Conservation (phyloP, 2,113 vertebrate genomes). For the Boleophthalmus pectinirostris region DNA sequence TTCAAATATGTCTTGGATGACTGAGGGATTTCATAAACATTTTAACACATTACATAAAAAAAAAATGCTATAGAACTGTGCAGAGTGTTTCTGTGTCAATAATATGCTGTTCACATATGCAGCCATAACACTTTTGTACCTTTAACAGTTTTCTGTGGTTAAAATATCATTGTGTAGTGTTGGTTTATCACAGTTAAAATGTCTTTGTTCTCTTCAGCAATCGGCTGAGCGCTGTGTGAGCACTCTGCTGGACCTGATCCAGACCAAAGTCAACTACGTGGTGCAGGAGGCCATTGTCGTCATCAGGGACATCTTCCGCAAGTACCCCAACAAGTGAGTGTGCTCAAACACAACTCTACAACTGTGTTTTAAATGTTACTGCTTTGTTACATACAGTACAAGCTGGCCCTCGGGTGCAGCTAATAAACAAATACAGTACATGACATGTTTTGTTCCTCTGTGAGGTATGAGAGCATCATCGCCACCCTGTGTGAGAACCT, state of each 20-base stretch:
- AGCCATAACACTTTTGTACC: no score
- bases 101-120: no score
- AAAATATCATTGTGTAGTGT: background rate
- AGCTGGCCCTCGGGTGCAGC: no score
- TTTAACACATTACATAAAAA: no score
- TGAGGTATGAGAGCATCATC: slow-evolving; percentile 97
- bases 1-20: background rate
- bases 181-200: background rate
- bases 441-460: background rate
- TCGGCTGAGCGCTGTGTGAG: slow-evolving; percentile 98
- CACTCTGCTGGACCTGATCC: slow-evolving; percentile 95
- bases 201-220: slow-evolving; percentile 77
- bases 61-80: no score
- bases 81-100: no score
- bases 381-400: background rate
- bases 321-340: slow-evolving; percentile 96
- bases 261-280: slow-evolving; percentile 98
- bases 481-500: slow-evolving; percentile 97
- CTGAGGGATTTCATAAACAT: no score
- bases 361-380: background rate
- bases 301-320: slow-evolving; percentile 97
- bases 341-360: slow-evolving; percentile 10
- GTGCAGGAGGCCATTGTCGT: slow-evolving; percentile 97
- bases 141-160: background rate
- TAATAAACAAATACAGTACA: background rate